A percentile compares a stretch with the other conserved stretches of the same genome.
Evolutionary conservation across 2,113 vertebrate species (phyloP).

Genomic region (Diphyllodes magnificus): DNA sequence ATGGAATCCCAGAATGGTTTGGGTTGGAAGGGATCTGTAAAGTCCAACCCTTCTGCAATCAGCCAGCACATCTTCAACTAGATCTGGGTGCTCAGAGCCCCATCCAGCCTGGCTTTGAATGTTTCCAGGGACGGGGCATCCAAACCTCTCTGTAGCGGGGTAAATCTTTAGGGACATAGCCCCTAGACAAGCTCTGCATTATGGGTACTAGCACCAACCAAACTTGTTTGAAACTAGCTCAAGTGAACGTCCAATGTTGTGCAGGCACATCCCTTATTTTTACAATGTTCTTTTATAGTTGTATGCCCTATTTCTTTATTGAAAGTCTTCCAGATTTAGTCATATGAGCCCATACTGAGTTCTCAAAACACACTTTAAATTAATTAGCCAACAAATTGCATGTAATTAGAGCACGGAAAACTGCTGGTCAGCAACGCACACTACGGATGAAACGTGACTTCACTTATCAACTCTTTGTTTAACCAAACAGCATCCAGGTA

Average conservation of each 20-base stretch:
- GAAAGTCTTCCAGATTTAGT: neutral
- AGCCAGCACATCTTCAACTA: neutral
- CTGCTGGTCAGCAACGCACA: neutral
- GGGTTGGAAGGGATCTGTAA: neutral
- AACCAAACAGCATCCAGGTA: neutral
- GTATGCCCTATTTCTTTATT: neutral
- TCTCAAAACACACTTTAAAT: neutral
- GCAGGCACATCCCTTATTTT: neutral
- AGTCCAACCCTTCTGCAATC: neutral
- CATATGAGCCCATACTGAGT: neutral
- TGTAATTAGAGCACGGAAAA: neutral
- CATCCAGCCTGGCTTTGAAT: fast-evolving
- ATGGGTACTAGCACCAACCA: neutral
- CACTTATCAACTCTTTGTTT: neutral
- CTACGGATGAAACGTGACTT: neutral
- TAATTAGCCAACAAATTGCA: neutral
- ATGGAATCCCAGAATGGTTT: neutral
- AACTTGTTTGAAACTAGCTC: neutral
- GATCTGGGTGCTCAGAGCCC: neutral
- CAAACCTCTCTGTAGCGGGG: neutral
- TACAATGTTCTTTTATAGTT: neutral
- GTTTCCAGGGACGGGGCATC: neutral
- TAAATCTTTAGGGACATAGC: neutral
- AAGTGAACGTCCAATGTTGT: neutral
- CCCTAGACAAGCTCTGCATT: neutral